Evolutionary conservation across 35 echinoderm and acorn worm genomes (phyloP).

Genomic region (Stichopus chloronotus): DNA sequence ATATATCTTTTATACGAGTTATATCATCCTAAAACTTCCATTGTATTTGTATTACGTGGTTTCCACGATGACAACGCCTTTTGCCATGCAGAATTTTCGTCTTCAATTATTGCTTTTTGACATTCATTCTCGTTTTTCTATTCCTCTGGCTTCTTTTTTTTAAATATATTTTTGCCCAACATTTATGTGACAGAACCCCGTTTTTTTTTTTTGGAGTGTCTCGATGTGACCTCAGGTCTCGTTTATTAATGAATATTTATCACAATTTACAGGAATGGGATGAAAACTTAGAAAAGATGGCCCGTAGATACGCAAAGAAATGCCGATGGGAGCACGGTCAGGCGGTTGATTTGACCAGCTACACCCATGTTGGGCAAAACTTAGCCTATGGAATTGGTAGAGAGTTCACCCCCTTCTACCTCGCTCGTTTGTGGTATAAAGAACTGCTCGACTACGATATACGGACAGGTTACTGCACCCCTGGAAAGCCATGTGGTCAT

Average conservation of each 20-base stretch:
- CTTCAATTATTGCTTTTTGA: no score
- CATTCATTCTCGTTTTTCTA: no score
- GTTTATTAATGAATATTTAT: no score
- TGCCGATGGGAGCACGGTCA: constrained; percentile 93
- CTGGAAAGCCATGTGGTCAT: constrained; percentile 79
- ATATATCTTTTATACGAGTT: no score
- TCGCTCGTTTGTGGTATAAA: constrained; percentile 73
- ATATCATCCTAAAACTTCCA: no score
- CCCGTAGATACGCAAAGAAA: constrained; percentile 79
- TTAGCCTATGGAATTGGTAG: constrained; percentile 77
- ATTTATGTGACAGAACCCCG: not conserved
- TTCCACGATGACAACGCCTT: no score
- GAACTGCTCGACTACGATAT: constrained; percentile 81
- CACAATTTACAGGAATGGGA: constrained; percentile 81
- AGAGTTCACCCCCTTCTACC: constrained; percentile 62
- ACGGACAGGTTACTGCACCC: constrained; percentile 65
- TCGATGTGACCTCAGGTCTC: no score
- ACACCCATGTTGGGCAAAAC: constrained; percentile 82
- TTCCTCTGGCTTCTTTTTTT: no score
- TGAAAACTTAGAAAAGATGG: constrained; percentile 70
- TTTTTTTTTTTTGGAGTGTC: not conserved
- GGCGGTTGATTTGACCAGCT: constrained; percentile 53
- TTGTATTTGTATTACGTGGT: no score
- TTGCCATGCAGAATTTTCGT: no score
- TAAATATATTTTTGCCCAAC: not conserved